Base-by-base conservation (phyloP, 2,888 invertebrate genomes). In the Agonopterix arenella region DNA sequence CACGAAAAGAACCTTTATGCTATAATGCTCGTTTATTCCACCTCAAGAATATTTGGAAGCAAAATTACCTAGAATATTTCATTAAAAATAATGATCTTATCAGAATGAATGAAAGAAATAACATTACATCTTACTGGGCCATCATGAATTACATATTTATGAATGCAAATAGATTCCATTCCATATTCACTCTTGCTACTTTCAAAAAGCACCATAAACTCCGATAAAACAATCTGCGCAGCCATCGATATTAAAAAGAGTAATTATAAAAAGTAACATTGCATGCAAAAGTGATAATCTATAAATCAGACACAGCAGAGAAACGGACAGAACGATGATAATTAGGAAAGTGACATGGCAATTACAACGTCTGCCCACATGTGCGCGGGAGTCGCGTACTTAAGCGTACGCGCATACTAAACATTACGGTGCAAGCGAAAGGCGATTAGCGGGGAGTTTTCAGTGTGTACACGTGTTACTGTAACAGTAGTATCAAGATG, bases 311-410 rank as follows among this genome's bases (percentile, higher is more conserved):
- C 65, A 77, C 76, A 56, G 70, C 62, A 70, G 81, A 80, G 80
- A 83, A 81, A 82, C 73, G 73, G 59, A 61, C 61, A 57, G 60
- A 60, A 69, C 65, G 70, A 71, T 76, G 77, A 64, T 80, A 76
- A 80, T 82, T 79, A 81, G 72, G 75, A 84, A 84, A 84, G 84
- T 84, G 84, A 82, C 83, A 77, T 75, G 73, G 79, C 77, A 84
- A 84, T 85, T 84, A 82, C 68, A 55, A 56, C 67, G 75, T 70
- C 66, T 68, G 68, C 65, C 62, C 61, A 68, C 68, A 59, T 63
- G 65, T 69, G 75, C 73, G 54, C 67, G 50, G 64, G 56, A 62
- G 60, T 58, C 62, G 62, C 52, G 62, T 60, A 58, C 49, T 59
- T 55, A 58, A 61, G 68, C 67, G 63, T 68, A 67, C 58, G 62